Evolutionary conservation across 92 coral and sea anemone genomes (phyloP).

Genomic region (Nematostella vectensis): DNA sequence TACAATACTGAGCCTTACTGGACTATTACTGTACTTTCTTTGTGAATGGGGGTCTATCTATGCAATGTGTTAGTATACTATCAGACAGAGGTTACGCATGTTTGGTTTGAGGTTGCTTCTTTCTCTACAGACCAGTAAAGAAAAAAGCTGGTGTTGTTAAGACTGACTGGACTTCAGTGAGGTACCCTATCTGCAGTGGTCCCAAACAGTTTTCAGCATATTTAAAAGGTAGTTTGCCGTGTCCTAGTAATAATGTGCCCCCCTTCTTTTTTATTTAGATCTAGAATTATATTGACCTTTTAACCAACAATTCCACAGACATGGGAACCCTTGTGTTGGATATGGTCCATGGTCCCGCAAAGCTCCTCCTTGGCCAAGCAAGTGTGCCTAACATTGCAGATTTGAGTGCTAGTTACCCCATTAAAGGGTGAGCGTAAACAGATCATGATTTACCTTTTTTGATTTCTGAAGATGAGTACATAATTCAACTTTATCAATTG

Average conservation of each 20-base stretch:
- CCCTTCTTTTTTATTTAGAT: too few species aligned
- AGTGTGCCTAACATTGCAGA: conserved; percentile 49
- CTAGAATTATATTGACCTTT: background rate
- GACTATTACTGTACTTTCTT: too few species aligned
- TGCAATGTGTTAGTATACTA: too few species aligned
- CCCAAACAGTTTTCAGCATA: conserved; percentile 93
- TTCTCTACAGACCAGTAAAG: background rate
- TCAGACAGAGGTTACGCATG: background rate
- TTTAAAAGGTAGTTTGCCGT: conserved; percentile 82
- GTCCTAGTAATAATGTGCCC: too few species aligned
- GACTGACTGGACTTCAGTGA: conserved; percentile 28
- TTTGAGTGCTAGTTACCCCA: conserved; percentile 71
- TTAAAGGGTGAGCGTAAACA: conserved; percentile 56
- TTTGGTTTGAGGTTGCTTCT: background rate
- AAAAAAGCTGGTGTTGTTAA: background rate
- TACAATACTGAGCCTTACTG: too few species aligned
- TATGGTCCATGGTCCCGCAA: conserved; percentile 62
- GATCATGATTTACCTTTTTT: background rate
- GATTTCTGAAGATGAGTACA: too few species aligned
- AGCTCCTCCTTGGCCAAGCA: conserved; percentile 60
- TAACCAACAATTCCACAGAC: conserved; percentile 29
- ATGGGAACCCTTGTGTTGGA: conserved; percentile 87
- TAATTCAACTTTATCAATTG: background rate
- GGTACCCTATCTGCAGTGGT: conserved; percentile 95
- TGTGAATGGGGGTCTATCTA: too few species aligned